A percentile compares a stretch with the other conserved stretches of the same genome.
Evolutionary conservation across 2,888 invertebrate genomes (phyloP).

Genomic region (Bombylius major): DNA sequence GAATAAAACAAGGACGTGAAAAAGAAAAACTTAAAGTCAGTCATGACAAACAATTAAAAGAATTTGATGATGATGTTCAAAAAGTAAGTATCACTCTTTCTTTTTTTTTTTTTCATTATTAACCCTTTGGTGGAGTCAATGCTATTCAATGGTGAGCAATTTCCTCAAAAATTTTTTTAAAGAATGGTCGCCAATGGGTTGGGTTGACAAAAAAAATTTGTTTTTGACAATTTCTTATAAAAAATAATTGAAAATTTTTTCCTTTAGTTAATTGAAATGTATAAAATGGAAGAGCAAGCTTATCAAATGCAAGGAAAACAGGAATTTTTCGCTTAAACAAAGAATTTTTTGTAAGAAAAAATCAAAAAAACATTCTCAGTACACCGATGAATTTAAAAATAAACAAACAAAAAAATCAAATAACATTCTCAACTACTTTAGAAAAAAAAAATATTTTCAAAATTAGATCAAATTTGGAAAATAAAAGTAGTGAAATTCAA

Average conservation of each 20-base stretch:
- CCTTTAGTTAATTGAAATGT: slow-evolving; percentile 75
- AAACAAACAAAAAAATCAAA: no score
- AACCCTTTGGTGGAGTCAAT: slow-evolving; percentile 12
- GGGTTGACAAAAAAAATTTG: not conserved
- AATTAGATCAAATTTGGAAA: no score
- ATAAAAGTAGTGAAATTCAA: no score
- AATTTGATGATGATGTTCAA: slow-evolving; percentile 75
- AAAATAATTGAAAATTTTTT: not conserved
- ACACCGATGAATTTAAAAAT: no score
- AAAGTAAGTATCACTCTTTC: slow-evolving; percentile 42
- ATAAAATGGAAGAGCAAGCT: slow-evolving; percentile 86
- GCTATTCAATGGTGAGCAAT: no score
- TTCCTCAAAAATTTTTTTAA: no score
- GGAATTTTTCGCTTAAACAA: slow-evolving; percentile 75
- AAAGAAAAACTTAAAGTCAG: slow-evolving; percentile 82
- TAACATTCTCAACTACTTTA: no score
- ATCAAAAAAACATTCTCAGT: no score
- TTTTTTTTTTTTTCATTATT: slow-evolving; percentile 5
- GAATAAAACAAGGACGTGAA: slow-evolving; percentile 82
- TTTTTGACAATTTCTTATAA: not conserved
- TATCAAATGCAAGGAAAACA: slow-evolving; percentile 78
- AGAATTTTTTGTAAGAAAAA: not conserved
- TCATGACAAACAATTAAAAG: slow-evolving; percentile 86
- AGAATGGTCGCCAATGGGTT: no score
- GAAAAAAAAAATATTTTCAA: no score